Conservation (phyloP, 2,797 vertebrate species). For the Spatula clypeata region DNA sequence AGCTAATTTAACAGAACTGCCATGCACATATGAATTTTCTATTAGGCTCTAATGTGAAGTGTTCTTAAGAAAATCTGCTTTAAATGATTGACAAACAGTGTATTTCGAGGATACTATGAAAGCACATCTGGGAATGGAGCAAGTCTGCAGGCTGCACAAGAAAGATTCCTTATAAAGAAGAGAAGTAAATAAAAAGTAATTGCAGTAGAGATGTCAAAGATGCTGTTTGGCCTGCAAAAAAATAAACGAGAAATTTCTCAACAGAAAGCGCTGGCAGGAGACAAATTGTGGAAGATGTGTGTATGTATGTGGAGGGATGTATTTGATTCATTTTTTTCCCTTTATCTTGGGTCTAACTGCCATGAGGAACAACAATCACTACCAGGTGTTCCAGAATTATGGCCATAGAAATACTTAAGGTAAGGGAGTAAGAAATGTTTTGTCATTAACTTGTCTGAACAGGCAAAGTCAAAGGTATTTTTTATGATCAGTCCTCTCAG, state of each 20-base stretch:
- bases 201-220: background rate
- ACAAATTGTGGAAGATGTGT: background rate
- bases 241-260: background rate
- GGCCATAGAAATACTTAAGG: background rate
- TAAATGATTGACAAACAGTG: background rate
- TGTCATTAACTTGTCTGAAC: background rate
- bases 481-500: background rate
- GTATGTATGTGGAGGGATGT: background rate
- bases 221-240: background rate
- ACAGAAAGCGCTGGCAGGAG: background rate
- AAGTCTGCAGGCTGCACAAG: background rate
- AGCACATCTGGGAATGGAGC: background rate
- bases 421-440: background rate
- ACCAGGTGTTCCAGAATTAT: background rate
- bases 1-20: background rate
- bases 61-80: background rate
- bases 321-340: background rate
- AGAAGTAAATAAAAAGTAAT: background rate
- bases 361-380: background rate
- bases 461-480: background rate
- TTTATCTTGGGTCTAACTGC: background rate
- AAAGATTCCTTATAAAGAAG: background rate
- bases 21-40: background rate
- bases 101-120: background rate
- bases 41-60: background rate